A percentile compares a stretch with the other conserved stretches of the same genome.
phyloP scores from a whole-genome alignment of 1,140 invertebrate genomes.

The Choristoneura fumiferana region DNA sequence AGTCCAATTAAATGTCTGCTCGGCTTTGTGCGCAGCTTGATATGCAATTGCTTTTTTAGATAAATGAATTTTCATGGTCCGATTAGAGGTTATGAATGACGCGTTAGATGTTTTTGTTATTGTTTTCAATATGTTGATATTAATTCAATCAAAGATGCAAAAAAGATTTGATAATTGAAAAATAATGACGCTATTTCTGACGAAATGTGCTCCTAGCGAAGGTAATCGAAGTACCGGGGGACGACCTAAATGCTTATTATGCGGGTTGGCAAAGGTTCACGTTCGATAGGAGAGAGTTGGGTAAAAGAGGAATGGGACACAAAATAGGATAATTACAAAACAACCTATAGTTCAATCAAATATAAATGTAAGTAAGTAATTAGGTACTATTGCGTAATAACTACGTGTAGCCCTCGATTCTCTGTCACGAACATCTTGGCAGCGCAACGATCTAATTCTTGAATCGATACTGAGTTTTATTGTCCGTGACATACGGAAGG shows the following conservation, averaged over 20 bases:
- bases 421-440: constrained; percentile 3
- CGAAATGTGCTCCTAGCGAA: no score
- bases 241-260: no score
- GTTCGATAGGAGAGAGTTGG: no score
- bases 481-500: constrained; percentile 9
- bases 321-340: no score
- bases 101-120: not conserved
- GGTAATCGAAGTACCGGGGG: no score
- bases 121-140: no score
- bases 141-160: no score
- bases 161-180: no score
- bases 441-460: not conserved
- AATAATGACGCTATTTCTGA: no score
- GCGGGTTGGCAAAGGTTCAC: no score
- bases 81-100: constrained; percentile 12
- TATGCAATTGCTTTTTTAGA: constrained; percentile 33
- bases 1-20: constrained; percentile 54
- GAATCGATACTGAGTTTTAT: constrained; percentile 7
- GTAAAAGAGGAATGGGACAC: no score
- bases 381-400: not conserved
- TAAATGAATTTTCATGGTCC: constrained; percentile 15
- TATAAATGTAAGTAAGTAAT: constrained; percentile 8
- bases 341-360: no score
- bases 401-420: not conserved
- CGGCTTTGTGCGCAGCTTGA: constrained; percentile 36